Evolutionary conservation across 2,888 invertebrate genomes (phyloP).

Genomic region (Drosophila yooni): DNA sequence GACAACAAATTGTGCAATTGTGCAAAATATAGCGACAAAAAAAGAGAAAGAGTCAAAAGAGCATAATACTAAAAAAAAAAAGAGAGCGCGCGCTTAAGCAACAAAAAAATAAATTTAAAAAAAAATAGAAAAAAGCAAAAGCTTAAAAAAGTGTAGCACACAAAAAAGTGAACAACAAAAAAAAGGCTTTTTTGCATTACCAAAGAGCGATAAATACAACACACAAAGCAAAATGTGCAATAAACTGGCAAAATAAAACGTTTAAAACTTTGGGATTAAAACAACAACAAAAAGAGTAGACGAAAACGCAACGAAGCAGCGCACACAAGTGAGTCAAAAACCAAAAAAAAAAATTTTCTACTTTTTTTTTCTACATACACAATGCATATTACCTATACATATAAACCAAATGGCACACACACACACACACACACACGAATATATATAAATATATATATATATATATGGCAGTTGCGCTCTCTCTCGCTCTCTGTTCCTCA

Average conservation of each 20-base stretch:
- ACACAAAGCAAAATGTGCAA: constrained; percentile 65
- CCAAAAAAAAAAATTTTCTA: constrained; percentile 38
- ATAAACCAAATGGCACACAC: constrained; percentile 48
- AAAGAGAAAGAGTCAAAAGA: constrained; percentile 12
- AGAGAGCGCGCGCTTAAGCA: constrained; percentile 19
- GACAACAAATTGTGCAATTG: constrained; percentile 65
- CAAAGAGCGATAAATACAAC: constrained; percentile 25
- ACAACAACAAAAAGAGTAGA: constrained; percentile 17
- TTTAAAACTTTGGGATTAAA: constrained; percentile 34
- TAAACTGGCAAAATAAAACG: constrained; percentile 52
- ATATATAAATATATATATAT: constrained; percentile 9
- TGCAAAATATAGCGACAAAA: constrained; percentile 42
- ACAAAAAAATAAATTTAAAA: background rate
- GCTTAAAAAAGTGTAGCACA: constrained; percentile 37
- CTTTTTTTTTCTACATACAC: constrained; percentile 62
- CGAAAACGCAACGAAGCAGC: constrained; percentile 59
- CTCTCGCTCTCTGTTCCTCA: background rate
- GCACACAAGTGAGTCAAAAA: constrained; percentile 73
- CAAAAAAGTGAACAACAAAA: constrained; percentile 47
- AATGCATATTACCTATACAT: constrained; percentile 16
- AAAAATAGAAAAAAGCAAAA: constrained; percentile 10
- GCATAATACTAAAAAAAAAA: constrained; percentile 2
- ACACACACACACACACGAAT: constrained; percentile 31
- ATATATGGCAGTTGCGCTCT: constrained; percentile 27
- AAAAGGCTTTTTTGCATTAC: constrained; percentile 27